Percentiles rank a stretch among this genome's conserved stretches.
These are phyloP conservation scores for Dendrolimus pini DNA, from an alignment of 2,888 invertebrate genomes.

Conservation along the genomic window DNA sequence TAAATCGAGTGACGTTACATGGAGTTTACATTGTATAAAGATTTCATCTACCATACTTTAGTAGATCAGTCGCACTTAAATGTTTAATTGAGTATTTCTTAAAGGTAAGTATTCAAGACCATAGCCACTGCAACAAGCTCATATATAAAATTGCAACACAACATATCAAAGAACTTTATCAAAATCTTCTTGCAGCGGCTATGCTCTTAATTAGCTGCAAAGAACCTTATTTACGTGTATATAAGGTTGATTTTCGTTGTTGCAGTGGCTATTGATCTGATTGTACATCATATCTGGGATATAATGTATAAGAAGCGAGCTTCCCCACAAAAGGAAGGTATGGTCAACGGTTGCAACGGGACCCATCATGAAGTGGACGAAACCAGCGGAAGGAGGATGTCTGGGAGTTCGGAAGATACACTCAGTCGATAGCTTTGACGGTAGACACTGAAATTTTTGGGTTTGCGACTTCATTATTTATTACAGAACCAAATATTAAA, in stretches of 20 bases:
- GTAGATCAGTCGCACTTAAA: too few species aligned
- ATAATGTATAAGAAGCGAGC: constrained; percentile 82
- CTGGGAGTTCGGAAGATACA: constrained; percentile 69
- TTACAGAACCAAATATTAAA: too few species aligned
- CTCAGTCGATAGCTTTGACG: constrained; percentile 62
- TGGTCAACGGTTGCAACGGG: constrained; percentile 56
- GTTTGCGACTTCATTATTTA: not conserved
- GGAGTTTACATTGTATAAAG: too few species aligned
- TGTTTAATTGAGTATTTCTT: not conserved
- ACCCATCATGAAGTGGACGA: constrained; percentile 47
- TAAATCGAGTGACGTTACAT: too few species aligned
- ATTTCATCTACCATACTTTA: too few species aligned
- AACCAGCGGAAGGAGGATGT: constrained; percentile 47
- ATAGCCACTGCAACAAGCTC: constrained; percentile 72
- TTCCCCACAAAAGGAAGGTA: constrained; percentile 22
- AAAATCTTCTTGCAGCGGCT: constrained; percentile 67
- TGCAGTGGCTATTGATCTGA: constrained; percentile 99
- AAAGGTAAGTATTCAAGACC: constrained; percentile 54
- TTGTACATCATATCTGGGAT: constrained; percentile 99
- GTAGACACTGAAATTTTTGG: constrained; percentile 9
- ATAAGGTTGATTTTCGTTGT: constrained; percentile 76
- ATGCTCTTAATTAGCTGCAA: constrained; percentile 71
- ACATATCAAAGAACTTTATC: not conserved
- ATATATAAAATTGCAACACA: constrained; percentile 1
- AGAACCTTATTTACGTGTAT: constrained; percentile 18